Conservation (phyloP, 2,888 invertebrate genomes). For the Ceratothoa steindachneri region DNA sequence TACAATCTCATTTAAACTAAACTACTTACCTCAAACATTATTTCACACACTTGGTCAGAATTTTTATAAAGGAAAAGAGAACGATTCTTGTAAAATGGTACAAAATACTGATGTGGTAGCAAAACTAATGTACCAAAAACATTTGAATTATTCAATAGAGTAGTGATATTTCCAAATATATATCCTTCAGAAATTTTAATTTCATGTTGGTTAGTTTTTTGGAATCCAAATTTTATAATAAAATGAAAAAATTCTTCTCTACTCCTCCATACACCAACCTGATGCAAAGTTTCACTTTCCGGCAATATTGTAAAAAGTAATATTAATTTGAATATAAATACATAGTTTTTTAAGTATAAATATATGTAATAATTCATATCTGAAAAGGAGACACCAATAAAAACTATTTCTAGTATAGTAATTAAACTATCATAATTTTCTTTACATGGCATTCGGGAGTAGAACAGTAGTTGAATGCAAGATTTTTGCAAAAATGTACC, state of each 20-base stretch:
- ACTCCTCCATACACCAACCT: slow-evolving; percentile 30
- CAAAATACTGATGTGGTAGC: slow-evolving; percentile 78
- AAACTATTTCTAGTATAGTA: no score
- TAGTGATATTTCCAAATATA: slow-evolving; percentile 91
- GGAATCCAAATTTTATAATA: slow-evolving; percentile 91
- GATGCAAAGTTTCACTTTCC: neutral
- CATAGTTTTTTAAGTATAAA: no score
- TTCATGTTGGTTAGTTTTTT: slow-evolving; percentile 84
- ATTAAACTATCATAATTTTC: no score
- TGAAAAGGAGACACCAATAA: no score
- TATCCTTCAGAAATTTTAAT: slow-evolving; percentile 84
- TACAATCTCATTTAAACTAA: no score
- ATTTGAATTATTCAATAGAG: slow-evolving; percentile 56
- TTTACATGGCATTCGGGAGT: no score
- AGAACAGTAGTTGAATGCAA: no score
- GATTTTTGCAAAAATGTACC: no score
- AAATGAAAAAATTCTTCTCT: slow-evolving; percentile 75
- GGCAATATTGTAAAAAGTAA: neutral
- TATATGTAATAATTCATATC: neutral
- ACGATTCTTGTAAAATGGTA: slow-evolving; percentile 82
- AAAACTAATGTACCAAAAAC: slow-evolving; percentile 73
- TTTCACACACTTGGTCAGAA: slow-evolving; percentile 67
- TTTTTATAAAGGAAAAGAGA: slow-evolving; percentile 56
- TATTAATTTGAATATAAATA: neutral
- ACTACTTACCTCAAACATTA: slow-evolving; percentile 67